Evolutionary conservation across 2,888 invertebrate genomes (phyloP).

Genomic region (Dicyrtoma fusca): DNA sequence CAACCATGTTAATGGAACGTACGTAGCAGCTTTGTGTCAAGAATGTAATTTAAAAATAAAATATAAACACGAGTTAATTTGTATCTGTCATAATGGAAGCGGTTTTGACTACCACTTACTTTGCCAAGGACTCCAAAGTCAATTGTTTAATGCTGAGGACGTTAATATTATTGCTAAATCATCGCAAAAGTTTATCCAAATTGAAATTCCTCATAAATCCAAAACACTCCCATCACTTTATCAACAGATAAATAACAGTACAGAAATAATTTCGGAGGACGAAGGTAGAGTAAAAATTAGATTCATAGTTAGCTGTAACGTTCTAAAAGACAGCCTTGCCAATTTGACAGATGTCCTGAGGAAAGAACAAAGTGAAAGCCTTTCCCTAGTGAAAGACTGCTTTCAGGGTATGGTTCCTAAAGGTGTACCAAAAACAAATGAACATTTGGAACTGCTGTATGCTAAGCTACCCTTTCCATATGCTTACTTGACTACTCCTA

Average conservation of each 20-base stretch:
- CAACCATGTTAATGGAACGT: background rate
- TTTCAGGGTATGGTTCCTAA: too few species aligned
- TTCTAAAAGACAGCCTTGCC: background rate
- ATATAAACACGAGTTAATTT: background rate
- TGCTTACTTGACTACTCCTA: background rate
- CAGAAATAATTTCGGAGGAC: too few species aligned
- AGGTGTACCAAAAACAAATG: background rate
- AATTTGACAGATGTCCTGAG: background rate
- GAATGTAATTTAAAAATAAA: background rate
- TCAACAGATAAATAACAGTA: too few species aligned
- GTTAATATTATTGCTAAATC: slow-evolving; percentile 1
- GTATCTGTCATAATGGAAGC: background rate
- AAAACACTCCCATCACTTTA: too few species aligned
- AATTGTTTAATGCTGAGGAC: background rate
- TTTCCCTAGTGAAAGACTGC: too few species aligned
- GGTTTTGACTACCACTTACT: background rate
- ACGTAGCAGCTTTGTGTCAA: background rate
- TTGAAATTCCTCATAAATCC: background rate
- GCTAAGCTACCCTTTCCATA: background rate
- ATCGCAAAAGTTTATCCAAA: slow-evolving; percentile 1
- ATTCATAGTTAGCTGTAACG: background rate
- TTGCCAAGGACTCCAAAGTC: too few species aligned
- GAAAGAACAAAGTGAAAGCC: background rate
- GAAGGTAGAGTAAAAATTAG: background rate
- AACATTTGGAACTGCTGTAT: background rate